Conservation (phyloP, 1,140 invertebrate genomes). For the Heliconius himera region DNA sequence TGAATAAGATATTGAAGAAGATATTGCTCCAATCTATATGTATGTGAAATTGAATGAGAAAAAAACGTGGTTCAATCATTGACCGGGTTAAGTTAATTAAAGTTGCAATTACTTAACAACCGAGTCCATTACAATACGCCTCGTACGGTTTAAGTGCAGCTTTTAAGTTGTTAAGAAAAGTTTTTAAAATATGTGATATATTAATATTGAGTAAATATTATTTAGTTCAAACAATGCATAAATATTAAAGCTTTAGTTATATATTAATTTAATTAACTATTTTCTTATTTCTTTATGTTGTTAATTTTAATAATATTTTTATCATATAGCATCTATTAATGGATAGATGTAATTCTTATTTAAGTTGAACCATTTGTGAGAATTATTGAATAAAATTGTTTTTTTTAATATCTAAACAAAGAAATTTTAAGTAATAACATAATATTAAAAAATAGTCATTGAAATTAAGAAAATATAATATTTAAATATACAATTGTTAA, state of each 20-base stretch:
- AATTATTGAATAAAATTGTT: too few species aligned
- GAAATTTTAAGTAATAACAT: too few species aligned
- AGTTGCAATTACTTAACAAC: slow-evolving; percentile 38
- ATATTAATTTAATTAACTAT: neutral
- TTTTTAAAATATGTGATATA: neutral
- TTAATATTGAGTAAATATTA: neutral
- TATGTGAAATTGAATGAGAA: neutral
- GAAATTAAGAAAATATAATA: too few species aligned
- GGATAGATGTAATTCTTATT: too few species aligned
- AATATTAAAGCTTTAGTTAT: neutral
- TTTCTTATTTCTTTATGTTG: too few species aligned
- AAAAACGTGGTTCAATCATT: slow-evolving; percentile 33
- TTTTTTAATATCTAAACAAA: too few species aligned
- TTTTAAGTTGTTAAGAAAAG: neutral
- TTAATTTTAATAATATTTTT: too few species aligned
- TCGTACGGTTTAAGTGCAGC: slow-evolving; percentile 10
- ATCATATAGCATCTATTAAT: too few species aligned
- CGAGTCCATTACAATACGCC: slow-evolving; percentile 24
- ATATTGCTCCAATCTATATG: neutral
- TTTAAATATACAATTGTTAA: too few species aligned
- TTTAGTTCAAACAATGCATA: neutral
- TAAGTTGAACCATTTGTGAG: too few species aligned
- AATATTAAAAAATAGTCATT: too few species aligned
- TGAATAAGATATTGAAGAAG: neutral
- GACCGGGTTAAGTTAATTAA: slow-evolving; percentile 44